Percentiles rank a stretch among this genome's conserved stretches.
phyloP scores from a whole-genome alignment of 1,140 invertebrate genomes.

The Heliconius eleuchia region DNA sequence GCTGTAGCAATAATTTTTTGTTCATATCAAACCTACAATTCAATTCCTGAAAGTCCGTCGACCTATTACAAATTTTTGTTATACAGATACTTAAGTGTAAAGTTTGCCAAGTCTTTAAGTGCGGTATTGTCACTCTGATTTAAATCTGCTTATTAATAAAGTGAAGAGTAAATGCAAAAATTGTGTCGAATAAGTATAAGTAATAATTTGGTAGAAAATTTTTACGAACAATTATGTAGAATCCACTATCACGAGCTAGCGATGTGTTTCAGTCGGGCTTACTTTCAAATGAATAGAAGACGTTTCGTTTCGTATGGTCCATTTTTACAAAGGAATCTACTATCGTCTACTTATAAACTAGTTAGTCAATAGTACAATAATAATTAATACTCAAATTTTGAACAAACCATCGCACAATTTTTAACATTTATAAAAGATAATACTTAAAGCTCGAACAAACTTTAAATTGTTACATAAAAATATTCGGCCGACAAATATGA shows the following conservation, averaged over 20 bases:
- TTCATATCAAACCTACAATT: not conserved
- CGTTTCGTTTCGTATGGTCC: not conserved
- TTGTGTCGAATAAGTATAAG: conserved; percentile 26
- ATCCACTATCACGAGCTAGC: conserved; percentile 12
- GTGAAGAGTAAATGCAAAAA: conserved; percentile 37
- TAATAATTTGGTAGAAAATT: conserved; percentile 14
- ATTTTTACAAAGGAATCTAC: not conserved
- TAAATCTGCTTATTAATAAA: conserved; percentile 32
- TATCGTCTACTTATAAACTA: conserved; percentile 23
- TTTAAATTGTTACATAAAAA: conserved; percentile 9
- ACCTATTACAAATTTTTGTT: not conserved
- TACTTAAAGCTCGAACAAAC: conserved; percentile 37
- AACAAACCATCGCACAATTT: conserved; percentile 25
- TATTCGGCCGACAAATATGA: not conserved
- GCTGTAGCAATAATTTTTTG: not conserved
- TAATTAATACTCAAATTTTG: conserved; percentile 29
- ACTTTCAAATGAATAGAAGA: not conserved
- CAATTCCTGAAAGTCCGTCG: not conserved
- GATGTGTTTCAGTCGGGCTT: conserved; percentile 24
- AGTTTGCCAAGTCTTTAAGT: conserved; percentile 43
- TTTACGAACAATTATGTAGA: conserved; percentile 5
- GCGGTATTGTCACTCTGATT: conserved; percentile 41
- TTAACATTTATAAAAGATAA: conserved; percentile 28
- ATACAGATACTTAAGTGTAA: conserved; percentile 28
- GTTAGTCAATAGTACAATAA: conserved; percentile 16